phyloP scores from a whole-genome alignment of 2,113 vertebrate species.

The Embiotoca jacksoni region DNA sequence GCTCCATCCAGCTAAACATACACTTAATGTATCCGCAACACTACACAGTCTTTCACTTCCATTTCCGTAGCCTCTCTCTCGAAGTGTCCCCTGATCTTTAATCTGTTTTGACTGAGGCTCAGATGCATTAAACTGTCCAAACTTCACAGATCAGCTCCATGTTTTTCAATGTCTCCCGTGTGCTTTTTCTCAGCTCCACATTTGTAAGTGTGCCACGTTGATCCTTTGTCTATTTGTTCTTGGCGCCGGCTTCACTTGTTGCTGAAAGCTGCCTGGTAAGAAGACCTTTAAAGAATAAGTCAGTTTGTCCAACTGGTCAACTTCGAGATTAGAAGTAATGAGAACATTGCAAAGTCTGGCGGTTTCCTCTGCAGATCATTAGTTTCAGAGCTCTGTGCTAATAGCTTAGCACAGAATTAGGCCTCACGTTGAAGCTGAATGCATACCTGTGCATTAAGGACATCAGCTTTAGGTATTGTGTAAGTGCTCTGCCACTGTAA shows the following conservation, averaged over 20 bases:
- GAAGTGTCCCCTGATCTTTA: conserved; percentile 43
- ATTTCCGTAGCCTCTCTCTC: conserved; percentile 1
- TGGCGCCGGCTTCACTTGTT: conserved; percentile 53
- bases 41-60: conserved; percentile 6
- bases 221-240: conserved; percentile 58
- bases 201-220: conserved; percentile 39
- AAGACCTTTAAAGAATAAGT: conserved; percentile 42
- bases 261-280: conserved; percentile 42
- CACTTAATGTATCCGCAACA: conserved; percentile 49
- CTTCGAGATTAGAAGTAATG: conserved; percentile 13
- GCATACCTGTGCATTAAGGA: background rate
- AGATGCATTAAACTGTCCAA: conserved; percentile 6
- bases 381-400: background rate
- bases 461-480: background rate
- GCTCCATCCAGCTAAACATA: conserved; percentile 45
- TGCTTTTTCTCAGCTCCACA: conserved; percentile 32
- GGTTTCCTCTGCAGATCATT: conserved; percentile 5
- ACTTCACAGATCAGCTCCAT: conserved; percentile 32
- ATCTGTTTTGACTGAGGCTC: conserved; percentile 36
- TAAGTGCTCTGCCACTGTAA: too few species aligned
- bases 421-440: background rate
- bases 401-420: background rate
- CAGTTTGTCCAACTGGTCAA: conserved; percentile 54
- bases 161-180: conserved; percentile 25
- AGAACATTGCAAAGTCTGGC: background rate